Base-by-base conservation (phyloP, 1,140 invertebrate species). In the Dendrolimus kikuchii region DNA sequence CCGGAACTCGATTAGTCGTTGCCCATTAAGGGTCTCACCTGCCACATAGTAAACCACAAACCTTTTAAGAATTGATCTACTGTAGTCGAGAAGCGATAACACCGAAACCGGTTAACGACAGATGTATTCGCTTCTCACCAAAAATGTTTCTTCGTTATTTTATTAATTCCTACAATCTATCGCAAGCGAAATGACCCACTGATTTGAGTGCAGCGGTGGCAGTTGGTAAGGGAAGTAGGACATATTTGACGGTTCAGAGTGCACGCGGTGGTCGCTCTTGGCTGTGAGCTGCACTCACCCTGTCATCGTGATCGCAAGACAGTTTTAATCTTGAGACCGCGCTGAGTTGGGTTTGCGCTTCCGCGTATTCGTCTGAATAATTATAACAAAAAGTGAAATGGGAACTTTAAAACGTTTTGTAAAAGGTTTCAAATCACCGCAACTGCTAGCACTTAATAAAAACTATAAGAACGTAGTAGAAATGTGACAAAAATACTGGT, bases 1-100 rank as follows among this genome's bases (percentile, higher is more conserved):
- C 55, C 90, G 91, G 85, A 97, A 96, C 79, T 96, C 94, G 50
- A 97, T 88, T 51, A 96, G 88, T 38, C 93, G 91, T 74, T 96
- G 95, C 5, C 94, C 93, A 76, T 96, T 96, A 56, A 95, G 85
- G 66, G 91, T 91, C 59, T 91, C 90, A 73, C 95, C 95, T 96
- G 88, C n/a, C 36, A 89, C 89, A 64, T 72, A 54, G 52, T 51
- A 10, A 49, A 7, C 39, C 8, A 43, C 36, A 9, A 39, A 49
- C 38, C 7, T 45, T 8, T 42, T 42, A 54, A 53, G 52, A 44
- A 23, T 23, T 23, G 23, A 23, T 23, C 23, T 23, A 23, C 23
- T 23, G 23, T 23, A 23, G 23, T 23, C 23, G 23, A 23, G 23
- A 23, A 23, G 23, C 23, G 23, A 3, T 23, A 23, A 23, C 23